A percentile compares a stretch with the other conserved stretches of the same genome.
Conservation (phyloP, 1,140 invertebrate species). For the Nasonia longicornis region DNA sequence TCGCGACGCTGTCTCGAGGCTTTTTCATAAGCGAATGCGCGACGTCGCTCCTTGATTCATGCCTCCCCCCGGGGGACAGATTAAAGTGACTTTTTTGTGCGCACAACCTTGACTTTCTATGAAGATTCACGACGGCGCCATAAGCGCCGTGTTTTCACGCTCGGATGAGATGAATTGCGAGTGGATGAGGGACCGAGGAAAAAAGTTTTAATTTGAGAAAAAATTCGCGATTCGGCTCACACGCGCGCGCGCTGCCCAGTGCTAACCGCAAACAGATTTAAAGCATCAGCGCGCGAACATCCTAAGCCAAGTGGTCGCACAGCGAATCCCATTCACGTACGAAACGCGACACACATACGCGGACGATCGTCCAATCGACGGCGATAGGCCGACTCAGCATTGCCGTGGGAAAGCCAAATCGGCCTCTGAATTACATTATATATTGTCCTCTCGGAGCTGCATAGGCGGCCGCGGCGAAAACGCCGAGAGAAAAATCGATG, state of each 20-base stretch:
- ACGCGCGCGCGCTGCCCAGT: too few relatives aligned
- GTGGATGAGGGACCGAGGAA: too few relatives aligned
- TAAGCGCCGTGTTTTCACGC: too few relatives aligned
- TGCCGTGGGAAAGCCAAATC: neutral
- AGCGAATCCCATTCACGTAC: conserved; percentile 23
- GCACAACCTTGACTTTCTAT: neutral
- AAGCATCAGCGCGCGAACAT: neutral
- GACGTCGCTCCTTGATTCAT: neutral
- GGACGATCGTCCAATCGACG: neutral
- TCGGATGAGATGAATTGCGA: too few relatives aligned
- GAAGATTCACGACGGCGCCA: neutral
- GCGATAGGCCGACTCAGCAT: neutral
- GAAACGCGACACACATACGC: neutral
- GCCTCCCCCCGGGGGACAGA: neutral
- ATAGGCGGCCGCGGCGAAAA: neutral
- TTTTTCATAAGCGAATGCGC: conserved; percentile 13
- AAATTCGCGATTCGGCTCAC: neutral
- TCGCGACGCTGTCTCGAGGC: neutral
- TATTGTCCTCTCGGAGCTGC: neutral
- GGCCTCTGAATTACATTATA: neutral
- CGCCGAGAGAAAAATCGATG: neutral
- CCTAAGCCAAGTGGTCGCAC: neutral
- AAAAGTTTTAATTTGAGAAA: neutral
- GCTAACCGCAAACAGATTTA: neutral
- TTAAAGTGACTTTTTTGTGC: neutral